Evolutionary conservation across 2,888 invertebrate species (phyloP).

Genomic region (Lampropteryx suffumata): DNA sequence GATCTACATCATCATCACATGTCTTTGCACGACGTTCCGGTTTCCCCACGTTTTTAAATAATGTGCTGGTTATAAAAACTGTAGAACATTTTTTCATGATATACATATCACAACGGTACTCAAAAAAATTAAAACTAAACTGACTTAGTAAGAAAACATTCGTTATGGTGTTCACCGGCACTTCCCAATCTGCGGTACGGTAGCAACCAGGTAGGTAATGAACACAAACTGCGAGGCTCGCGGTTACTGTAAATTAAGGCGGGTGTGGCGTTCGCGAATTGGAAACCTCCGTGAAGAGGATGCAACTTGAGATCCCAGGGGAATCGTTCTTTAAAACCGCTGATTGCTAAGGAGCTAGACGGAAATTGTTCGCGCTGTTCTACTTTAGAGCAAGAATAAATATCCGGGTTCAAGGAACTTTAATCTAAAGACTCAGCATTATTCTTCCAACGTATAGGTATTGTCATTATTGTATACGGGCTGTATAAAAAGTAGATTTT

Average conservation of each 20-base stretch:
- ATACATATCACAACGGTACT: too few species aligned
- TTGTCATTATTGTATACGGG: too few species aligned
- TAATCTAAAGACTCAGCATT: neutral
- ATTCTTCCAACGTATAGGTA: neutral
- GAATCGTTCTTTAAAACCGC: constrained; percentile 54
- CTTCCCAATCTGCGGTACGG: constrained; percentile 29
- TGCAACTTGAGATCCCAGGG: constrained; percentile 47
- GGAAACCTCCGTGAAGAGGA: constrained; percentile 52
- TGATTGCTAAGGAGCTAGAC: constrained; percentile 43
- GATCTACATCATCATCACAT: too few species aligned
- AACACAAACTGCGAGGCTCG: constrained; percentile 77
- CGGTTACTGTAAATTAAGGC: constrained; percentile 76
- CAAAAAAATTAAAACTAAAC: too few species aligned
- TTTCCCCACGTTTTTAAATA: too few species aligned
- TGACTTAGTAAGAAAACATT: too few species aligned
- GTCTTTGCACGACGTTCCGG: too few species aligned
- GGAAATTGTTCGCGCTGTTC: constrained; percentile 23
- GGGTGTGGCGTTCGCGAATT: constrained; percentile 55
- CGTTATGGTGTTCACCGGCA: neutral
- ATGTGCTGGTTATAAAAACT: too few species aligned
- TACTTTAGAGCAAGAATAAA: constrained; percentile 5
- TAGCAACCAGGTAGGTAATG: constrained; percentile 72
- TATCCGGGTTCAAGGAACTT: constrained; percentile 1
- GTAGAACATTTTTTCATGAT: too few species aligned
- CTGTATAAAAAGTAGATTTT: too few species aligned